Conservation (phyloP, 1,140 invertebrate species). For the Hermatobates lingyangjiaoensis region DNA sequence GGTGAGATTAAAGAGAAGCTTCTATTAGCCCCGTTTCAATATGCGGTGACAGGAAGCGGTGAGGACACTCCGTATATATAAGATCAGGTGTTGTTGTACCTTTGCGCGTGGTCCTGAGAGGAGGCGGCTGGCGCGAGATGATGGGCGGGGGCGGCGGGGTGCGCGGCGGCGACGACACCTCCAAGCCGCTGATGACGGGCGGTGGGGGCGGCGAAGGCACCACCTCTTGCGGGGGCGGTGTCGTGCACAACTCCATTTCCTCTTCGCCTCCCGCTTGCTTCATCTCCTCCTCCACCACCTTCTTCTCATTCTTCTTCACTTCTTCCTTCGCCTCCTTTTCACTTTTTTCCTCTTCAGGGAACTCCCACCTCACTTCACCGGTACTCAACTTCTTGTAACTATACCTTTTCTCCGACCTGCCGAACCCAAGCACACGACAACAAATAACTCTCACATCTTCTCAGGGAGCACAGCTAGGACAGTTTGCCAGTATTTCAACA, state of each 20-base stretch:
- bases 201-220: conserved; percentile 4
- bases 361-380: conserved; percentile 43
- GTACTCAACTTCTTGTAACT: conserved; percentile 39
- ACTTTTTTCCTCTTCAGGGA: conserved; percentile 27
- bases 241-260: conserved; percentile 40
- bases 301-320: not conserved
- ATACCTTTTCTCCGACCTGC: conserved; percentile 44
- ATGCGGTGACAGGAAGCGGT: no score
- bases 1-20: no score
- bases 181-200: not conserved
- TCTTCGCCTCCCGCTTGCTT: conserved; percentile 29
- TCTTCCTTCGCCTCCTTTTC: conserved; percentile 6
- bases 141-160: conserved; percentile 5
- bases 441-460: no score
- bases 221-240: conserved; percentile 26
- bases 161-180: not conserved
- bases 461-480: no score
- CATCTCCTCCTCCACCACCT: conserved; percentile 1
- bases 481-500: no score
- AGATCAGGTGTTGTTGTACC: no score
- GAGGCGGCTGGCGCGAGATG: not conserved
- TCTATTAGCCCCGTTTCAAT: no score
- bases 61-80: no score
- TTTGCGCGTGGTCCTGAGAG: no score
- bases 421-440: not conserved